Base-by-base conservation (phyloP, 2,113 vertebrate species). In the Nothobranchius kuhntae region DNA sequence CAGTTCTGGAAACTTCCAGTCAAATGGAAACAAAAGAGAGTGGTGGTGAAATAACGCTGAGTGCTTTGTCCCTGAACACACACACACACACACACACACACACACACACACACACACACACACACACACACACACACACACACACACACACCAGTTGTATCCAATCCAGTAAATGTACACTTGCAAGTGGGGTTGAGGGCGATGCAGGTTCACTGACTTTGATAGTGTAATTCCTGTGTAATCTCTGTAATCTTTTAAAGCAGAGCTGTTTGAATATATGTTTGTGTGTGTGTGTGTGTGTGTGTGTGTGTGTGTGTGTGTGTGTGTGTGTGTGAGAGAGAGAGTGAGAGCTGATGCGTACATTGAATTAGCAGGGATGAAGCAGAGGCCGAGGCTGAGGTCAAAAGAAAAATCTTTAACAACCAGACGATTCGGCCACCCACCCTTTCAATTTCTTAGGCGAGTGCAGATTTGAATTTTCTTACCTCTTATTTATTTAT, bases 231-330 rank as follows among this genome's bases (percentile, higher is more conserved):
- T 93, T 91, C 92, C 89, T 80, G 85, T 68, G 87, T 93, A 92
- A 94, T 93, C 91, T 90, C 89, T 87, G 90, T 93, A 92, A 94
- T 92, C 92, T 92, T 84, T 88, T 91, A 89, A 92, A 91, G 83
- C 82, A 86, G 75, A 77, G 85, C 86, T 73, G 79, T 80, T 86
- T 90, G 86, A 76, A 76, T 85, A 68, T 71, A 82, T 84, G 68
- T 57, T n/a, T n/a, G n/a, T 82, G 64, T 53, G 45, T 73, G 71
- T 66, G 65, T 69, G 60, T 68, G 65, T 75, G 52, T 58, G 70
- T 36, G 40, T 58, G 76, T 40, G 62, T 50, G 73, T 65, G 70
- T 36, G 68, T 30, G 30, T 82, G 64, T 53, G 45, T 73, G 71
- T 66, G 65, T 67, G 60, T 68, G 65, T 73, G 52, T 61, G 70